Evolutionary conservation across 1,140 invertebrate species (phyloP), one percentile per base, ranked within the genome.

Genomic region (Drosophila insularis): DNA sequence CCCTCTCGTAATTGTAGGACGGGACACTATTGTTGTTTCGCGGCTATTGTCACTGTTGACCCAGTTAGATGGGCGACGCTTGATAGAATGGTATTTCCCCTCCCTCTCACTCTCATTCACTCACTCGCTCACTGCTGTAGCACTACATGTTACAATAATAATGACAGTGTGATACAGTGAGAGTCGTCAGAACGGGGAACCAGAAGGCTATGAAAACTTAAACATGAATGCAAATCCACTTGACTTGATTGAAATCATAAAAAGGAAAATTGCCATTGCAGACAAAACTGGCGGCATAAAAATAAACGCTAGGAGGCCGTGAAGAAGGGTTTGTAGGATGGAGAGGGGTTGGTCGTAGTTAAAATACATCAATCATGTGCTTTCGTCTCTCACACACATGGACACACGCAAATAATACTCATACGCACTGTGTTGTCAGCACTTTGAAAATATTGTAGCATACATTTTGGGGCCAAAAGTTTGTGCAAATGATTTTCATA

Each of bases 171-270:
- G 62, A 68, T 53, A 50, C 17, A 50, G 17, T 50, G 19, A 17
- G 5, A 46, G 43, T 46, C 14, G 43, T 46, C 8, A 21, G 11
- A 50, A 6, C 2, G 43, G 55, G 67, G 63, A 63, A 40, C 54
- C 65, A 59, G 55, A 62, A 59, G 64, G 58, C 63, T 74, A 77
- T 81, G 78, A 81, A 79, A 81, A 77, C 68, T 82, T 61, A 72
- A 86, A 69, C 65, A 68, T 65, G 74, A 79, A 80, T 84, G 76
- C 58, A 89, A 80, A 80, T 80, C 84, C 84, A 89, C 84, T 89
- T 84, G 80, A 78, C 80, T 89, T 89, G 84, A 89, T 89, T 89
- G 85, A 89, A 89, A 84, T 84, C 85, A 68, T 84, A 78, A 79
- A 78, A 71, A 75, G 80, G 80, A 54, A 50, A 78, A 73, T 79